Evolutionary conservation across 2,797 vertebrate genomes (phyloP).

Genomic region (Babyrousa celebensis): DNA sequence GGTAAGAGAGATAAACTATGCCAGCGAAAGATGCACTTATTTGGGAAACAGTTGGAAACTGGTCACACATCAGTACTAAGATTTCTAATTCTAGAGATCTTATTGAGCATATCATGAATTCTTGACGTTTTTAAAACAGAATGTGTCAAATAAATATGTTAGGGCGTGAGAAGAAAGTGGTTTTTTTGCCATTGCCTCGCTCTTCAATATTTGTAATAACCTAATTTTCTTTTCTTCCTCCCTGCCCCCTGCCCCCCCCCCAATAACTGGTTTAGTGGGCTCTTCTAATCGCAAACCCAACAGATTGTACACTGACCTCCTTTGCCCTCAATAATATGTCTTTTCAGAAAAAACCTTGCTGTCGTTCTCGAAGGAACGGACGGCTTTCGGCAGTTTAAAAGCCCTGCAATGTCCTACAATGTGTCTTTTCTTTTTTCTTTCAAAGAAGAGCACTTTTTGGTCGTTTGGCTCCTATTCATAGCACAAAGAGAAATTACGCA

Average conservation of each 20-base stretch:
- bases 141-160: neutral
- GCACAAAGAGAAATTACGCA: neutral
- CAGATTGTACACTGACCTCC: neutral
- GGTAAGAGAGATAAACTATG: neutral
- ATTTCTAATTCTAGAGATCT: neutral
- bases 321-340: neutral
- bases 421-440: neutral
- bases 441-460: neutral
- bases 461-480: neutral
- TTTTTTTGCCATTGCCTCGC: neutral
- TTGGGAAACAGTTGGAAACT: neutral
- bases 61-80: neutral
- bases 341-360: neutral
- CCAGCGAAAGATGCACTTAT: neutral
- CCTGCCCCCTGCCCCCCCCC: too few species aligned
- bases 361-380: neutral
- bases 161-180: neutral
- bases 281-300: neutral
- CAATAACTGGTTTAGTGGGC: too few species aligned
- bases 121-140: conserved; percentile 6
- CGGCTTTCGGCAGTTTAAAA: neutral
- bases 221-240: neutral
- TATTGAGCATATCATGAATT: neutral
- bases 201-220: neutral
- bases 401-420: neutral